Evolutionary conservation across 1,140 invertebrate species (phyloP), one percentile per base, ranked within the genome.

Genomic region (Drosophila truncata): DNA sequence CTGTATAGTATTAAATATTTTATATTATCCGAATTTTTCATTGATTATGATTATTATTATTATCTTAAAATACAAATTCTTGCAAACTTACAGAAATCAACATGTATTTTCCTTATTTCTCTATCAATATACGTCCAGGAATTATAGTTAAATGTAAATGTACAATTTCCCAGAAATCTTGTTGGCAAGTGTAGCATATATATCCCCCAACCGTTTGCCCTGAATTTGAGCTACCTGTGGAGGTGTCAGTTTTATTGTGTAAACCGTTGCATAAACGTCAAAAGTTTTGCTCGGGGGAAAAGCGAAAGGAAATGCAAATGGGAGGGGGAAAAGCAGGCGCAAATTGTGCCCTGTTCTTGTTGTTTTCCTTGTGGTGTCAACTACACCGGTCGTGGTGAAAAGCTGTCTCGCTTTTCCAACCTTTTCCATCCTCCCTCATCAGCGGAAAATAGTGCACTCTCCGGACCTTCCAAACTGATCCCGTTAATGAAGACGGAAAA

Each of bases 211-310:
- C 2, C 62, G 25, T n/a, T 18, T 65, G 57, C 29, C 63, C 63
- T 65, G 23, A 44, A 35, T 65, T 62, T 13, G 14, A 29, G 62
- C 66, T 70, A 70, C 66, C 66, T 70, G 66, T 70, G 16, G 66
- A 70, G 66, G 66, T 70, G 66, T 67, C 66, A 70, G 47, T 54
- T 67, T 70, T 67, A 67, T 54, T 70, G 66, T 67, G 66, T 70
- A 70, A 70, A 67, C 47, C 62, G 37, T 70, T 70, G 66, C 66
- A 70, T 70, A 70, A 70, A 70, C 62, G 66, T 70, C 62, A 54
- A 70, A 66, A 66, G 62, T 69, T 69, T 25, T 47, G 6, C 41
- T 62, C 4, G 27, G 16, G 23, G 18, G 47, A 29, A 33, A 62
- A 11, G 9, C 25, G 29, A 39, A 69, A 20, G 61, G 62, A 52